Base-by-base conservation (phyloP, 2,797 vertebrate genomes). In the Steatocranus sp. region DNA sequence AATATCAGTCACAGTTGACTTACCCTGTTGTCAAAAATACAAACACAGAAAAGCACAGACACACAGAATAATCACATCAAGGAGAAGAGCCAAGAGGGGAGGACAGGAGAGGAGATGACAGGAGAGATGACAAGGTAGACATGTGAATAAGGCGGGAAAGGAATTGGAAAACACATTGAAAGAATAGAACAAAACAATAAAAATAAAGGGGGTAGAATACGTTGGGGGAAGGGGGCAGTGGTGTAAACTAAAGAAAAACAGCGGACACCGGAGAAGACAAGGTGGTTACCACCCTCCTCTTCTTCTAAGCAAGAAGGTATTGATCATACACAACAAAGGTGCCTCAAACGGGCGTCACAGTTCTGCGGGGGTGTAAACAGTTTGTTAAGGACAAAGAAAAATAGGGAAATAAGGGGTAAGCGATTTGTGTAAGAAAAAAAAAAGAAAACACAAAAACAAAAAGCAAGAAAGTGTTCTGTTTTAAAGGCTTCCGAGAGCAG, bases 21-120 rank as follows among this genome's bases (percentile, higher is more conserved):
- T 96, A 96, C 96, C 95, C 95, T 96, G 96, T 96, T 95, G 93
- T 95, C 95, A 95, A 94, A 92, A 94, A 94, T 95, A 96, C 89
- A 94, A 95, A 96, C 93, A 95, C 94, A 89, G 92, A 93, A 93
- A 93, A 94, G 94, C 91, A 95, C 93, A 91, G 89, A 95, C 86
- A 54, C 86, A 93, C 90, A 91, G 83, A 95, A 94, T 91, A 92
- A 92, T 89, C 85, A 94, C 93, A 87, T 78, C 82, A 87, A 89
- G 89, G 89, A 93, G 91, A 92, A 86, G 88, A 92, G 92, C 85
- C 83, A 11, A 89, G 87, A 84, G 81, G 80, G 83, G 74, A 78
- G 79, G 80, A 41, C 23, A 2, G 54, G 75, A 76, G 25, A 82
- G 81, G 74, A 58, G 53, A 75, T 36, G 85, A 61, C 61, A 20